A percentile compares a stretch with the other conserved stretches of the same genome.
Evolutionary conservation across 2,888 invertebrate genomes (phyloP).

Genomic region (Drosophila sordidula): DNA sequence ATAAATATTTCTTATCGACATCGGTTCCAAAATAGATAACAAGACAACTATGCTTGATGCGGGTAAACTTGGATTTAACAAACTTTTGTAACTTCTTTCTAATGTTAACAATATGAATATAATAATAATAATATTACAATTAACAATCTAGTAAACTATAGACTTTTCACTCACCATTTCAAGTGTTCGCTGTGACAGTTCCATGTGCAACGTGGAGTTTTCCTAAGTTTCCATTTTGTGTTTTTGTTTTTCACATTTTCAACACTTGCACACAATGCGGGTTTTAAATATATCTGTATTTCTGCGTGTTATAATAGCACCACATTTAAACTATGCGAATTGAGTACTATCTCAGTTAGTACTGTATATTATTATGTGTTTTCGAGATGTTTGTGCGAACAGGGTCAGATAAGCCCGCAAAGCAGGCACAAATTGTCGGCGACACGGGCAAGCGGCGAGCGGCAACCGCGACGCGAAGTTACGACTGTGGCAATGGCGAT

Average conservation of each 20-base stretch:
- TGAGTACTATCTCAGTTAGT: constrained; percentile 23
- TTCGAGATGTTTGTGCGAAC: constrained; percentile 38
- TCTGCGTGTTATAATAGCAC: constrained; percentile 11
- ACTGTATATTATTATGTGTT: constrained; percentile 40
- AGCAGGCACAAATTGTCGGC: constrained; percentile 61
- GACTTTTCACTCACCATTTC: constrained; percentile 44
- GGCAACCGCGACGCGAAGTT: constrained; percentile 49
- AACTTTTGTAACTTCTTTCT: no score
- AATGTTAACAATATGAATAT: no score
- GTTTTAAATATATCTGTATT: constrained; percentile 7
- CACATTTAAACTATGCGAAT: constrained; percentile 32
- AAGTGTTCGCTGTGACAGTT: constrained; percentile 18
- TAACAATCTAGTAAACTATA: background rate
- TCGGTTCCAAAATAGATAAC: no score
- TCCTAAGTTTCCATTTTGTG: constrained; percentile 26
- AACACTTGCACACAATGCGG: constrained; percentile 41
- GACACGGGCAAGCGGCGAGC: constrained; percentile 22
- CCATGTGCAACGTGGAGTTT: constrained; percentile 2
- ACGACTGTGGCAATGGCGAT: constrained; percentile 39
- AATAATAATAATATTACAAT: background rate
- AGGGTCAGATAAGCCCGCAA: constrained; percentile 56
- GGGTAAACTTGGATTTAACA: no score
- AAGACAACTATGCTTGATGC: no score
- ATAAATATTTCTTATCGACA: no score
- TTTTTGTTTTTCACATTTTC: constrained; percentile 31